Base-by-base conservation (phyloP, 2,797 vertebrate genomes). In the Netta rufina region DNA sequence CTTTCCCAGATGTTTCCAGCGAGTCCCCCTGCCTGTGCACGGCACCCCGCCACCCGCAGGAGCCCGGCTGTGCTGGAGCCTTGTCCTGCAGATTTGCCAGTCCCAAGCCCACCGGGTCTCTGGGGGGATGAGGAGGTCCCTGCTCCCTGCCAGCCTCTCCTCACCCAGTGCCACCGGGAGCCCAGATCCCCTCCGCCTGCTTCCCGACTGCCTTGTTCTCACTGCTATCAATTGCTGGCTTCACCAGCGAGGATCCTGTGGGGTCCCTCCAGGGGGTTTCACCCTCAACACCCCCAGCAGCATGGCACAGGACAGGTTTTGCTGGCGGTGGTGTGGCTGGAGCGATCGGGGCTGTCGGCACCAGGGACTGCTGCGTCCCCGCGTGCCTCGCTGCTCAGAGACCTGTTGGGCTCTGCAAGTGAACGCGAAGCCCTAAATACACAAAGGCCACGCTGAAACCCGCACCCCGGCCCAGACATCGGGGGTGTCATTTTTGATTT, bases 401-500 rank as follows among this genome's bases (percentile, higher is more conserved):
- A 76, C 81, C 82, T 67, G 47, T 47, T 32, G 43, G 53, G 57
- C 32, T 66, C 51, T 67, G 64, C 78, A 72, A 74, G 57, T 66
- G 57, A 89, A 45, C 43, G 77, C 77, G 76, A 95, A 93, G 91
- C 70, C 60, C 83, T 73, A 89, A 95, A 83, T 95, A 83, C 92
- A 93, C 92, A 93, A 93, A 93, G 90, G 88, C 94, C 79, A 66
- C 0, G 92, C 96, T 95, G 92, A 96, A 96, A 91, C 89, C 84
- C 25, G 36, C 1, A 0, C 92, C 93, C 95, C 5, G 8, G 56
- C 72, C 94, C 96, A 97, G 96, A 96, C 96, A 95, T 92, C 94
- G 83, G 96, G 97, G 95, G 96, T 97, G 94, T 97, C 96, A 96
- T 82, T 95, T 97, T 92, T 92, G 92, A 97, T 97, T 96, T 93